A percentile compares a stretch with the other conserved stretches of the same genome.
phyloP scores from a whole-genome alignment of 2,113 vertebrate genomes.

The Boulengeromyrus knoepffleri region DNA sequence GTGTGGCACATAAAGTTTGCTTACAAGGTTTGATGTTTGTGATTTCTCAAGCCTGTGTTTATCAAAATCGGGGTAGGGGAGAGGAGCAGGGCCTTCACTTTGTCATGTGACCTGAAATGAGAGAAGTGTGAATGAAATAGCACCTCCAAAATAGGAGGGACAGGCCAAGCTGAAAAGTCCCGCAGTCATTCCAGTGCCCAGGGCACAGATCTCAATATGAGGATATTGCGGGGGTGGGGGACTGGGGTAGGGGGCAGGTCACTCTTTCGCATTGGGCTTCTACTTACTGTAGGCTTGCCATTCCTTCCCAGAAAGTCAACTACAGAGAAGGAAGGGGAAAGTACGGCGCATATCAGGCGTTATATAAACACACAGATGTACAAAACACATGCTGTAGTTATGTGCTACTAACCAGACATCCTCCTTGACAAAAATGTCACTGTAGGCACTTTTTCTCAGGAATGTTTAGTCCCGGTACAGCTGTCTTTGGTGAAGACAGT shows the following conservation, averaged over 20 bases:
- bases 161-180: neutral
- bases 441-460: neutral
- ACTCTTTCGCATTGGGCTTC: neutral
- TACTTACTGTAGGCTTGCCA: neutral
- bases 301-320: constrained; percentile 7
- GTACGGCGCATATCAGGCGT: neutral
- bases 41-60: neutral
- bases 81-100: neutral
- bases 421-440: neutral
- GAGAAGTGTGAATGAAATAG: constrained; percentile 3
- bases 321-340: neutral
- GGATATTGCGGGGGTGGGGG: neutral
- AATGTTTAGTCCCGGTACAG: too few species aligned
- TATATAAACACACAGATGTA: neutral
- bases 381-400: neutral
- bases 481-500: neutral
- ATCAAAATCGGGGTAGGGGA: neutral
- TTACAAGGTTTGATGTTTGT: neutral
- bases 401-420: neutral
- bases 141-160: neutral
- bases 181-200: neutral
- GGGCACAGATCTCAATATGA: neutral
- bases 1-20: neutral
- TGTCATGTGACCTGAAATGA: neutral
- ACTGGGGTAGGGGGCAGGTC: neutral